Conservation (phyloP, 2,888 invertebrate species). For the Scelioninae gen. 1 region DNA sequence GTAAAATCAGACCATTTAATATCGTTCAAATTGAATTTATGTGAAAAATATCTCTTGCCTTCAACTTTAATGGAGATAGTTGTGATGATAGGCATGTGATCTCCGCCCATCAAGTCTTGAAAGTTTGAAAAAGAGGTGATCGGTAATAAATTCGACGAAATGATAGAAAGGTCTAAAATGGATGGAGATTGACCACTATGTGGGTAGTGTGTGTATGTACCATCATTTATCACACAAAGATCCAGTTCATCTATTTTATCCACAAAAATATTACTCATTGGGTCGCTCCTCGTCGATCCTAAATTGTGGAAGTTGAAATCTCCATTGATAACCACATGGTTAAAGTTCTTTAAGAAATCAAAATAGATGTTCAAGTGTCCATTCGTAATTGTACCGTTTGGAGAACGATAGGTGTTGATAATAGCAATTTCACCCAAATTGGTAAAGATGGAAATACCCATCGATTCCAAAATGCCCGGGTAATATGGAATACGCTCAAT, state of each 20-base stretch:
- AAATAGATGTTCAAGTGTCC: not conserved
- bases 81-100: not conserved
- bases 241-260: no score
- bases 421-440: not conserved
- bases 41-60: not conserved
- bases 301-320: slow-evolving; percentile 9
- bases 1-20: not conserved
- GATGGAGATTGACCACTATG: not conserved
- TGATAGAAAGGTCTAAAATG: not conserved
- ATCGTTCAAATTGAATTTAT: not conserved
- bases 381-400: not conserved
- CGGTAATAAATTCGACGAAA: not conserved
- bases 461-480: not conserved
- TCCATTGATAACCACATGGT: not conserved
- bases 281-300: no score
- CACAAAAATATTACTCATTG: no score
- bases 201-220: not conserved
- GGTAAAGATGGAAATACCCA: not conserved
- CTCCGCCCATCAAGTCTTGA: not conserved
- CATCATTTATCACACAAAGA: not conserved
- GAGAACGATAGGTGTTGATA: not conserved
- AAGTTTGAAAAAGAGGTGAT: not conserved
- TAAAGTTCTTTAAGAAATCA: not conserved
- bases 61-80: not conserved
- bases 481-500: not conserved